These are phyloP conservation scores for Mactra quadrangularis DNA, from an alignment of 1,140 invertebrate genomes.

Conservation along the genomic window DNA sequence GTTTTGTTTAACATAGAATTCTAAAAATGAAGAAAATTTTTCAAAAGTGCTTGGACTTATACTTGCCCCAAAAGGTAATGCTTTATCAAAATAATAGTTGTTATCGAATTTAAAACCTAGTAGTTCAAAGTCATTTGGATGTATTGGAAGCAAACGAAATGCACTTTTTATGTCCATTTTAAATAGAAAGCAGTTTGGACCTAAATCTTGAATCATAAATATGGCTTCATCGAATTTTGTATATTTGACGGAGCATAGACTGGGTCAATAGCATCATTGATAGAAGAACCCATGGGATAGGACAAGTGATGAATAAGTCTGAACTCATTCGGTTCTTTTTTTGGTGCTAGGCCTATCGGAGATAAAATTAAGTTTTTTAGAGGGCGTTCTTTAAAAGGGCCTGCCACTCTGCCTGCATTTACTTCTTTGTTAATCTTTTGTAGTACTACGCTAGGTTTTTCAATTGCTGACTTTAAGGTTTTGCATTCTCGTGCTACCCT, in stretches of 20 bases:
- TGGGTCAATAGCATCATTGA: constrained; percentile 58
- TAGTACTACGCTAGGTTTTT: too few species aligned
- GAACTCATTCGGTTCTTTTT: constrained; percentile 13
- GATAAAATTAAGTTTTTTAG: too few species aligned
- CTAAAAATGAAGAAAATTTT: constrained; percentile 41
- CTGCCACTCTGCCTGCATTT: too few species aligned
- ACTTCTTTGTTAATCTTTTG: too few species aligned
- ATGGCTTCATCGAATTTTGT: constrained; percentile 56
- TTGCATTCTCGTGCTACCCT: too few species aligned
- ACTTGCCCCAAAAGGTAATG: constrained; percentile 50
- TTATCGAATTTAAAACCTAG: too few species aligned
- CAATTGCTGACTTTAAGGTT: too few species aligned
- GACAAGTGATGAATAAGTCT: constrained; percentile 58
- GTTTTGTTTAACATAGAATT: constrained; percentile 30
- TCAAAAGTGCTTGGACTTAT: constrained; percentile 50
- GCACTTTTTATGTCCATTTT: constrained; percentile 51
- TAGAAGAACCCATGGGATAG: constrained; percentile 23
- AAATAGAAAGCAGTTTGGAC: constrained; percentile 6
- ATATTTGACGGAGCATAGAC: constrained; percentile 38
- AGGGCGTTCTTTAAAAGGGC: too few species aligned
- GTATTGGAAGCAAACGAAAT: constrained; percentile 49
- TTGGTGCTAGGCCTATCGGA: too few species aligned
- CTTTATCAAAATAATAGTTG: constrained; percentile 62
- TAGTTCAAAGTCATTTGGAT: constrained; percentile 48
- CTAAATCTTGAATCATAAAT: constrained; percentile 36